phyloP scores from a whole-genome alignment of 2,113 vertebrate species.

The Acrocephalus kingi region DNA sequence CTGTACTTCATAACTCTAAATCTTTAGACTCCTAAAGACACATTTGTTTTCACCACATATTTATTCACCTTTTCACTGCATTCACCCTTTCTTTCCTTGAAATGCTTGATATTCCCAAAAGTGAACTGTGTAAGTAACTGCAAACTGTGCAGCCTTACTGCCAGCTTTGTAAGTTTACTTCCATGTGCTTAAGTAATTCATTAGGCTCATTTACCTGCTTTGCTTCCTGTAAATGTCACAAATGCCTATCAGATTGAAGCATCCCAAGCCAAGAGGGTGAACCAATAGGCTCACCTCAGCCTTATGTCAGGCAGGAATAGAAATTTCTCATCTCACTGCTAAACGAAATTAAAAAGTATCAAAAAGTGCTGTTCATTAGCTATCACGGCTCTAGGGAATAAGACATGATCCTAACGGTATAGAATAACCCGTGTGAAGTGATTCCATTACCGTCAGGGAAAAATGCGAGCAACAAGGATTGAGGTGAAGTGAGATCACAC shows the following conservation, averaged over 20 bases:
- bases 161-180: neutral
- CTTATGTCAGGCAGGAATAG: neutral
- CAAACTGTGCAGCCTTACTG: neutral
- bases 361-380: neutral
- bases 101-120: neutral
- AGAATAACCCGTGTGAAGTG: neutral
- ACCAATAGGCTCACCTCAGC: neutral
- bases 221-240: neutral
- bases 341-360: neutral
- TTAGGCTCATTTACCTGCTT: neutral
- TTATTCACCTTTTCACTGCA: neutral
- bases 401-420: neutral
- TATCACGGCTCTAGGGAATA: neutral
- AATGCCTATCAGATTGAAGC: accelerated
- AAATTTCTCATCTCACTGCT: neutral
- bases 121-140: neutral
- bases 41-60: neutral
- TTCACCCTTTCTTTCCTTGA: neutral
- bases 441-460: neutral
- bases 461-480: neutral
- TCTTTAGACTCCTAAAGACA: neutral
- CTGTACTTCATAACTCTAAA: neutral
- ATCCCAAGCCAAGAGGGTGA: neutral
- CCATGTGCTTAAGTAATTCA: neutral
- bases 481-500: neutral